Evolutionary conservation across 2,888 invertebrate genomes (phyloP), one percentile per base, ranked within the genome.

Genomic region (Onchidella celtica): DNA sequence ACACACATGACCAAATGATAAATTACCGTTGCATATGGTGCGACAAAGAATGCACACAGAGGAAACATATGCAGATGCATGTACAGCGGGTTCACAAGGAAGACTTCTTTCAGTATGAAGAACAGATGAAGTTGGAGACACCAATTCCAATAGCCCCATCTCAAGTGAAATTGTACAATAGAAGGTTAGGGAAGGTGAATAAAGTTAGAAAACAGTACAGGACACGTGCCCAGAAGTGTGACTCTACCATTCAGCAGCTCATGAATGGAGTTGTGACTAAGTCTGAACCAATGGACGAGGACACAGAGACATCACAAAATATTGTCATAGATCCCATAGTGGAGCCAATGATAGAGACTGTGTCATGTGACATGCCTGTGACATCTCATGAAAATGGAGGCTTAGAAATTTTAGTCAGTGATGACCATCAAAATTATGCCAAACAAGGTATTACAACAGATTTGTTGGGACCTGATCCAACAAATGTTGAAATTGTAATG

Each of bases 41-140:
- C 72, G 81, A 76, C 32, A 81, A 81, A 36, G 81, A 81, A 27
- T 81, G 81, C 34, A 81, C 81, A 11, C 81, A 81, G 29, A 59
- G 81, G 34, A 81, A 81, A 36, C 81, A 81, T 47, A 81, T 81
- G 81, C 81, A 81, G 55, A 81, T 81, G 81, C 81, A 81, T 55
- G 81, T 81, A 2, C 76, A 70, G 36, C 27, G 81, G 6, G 81
- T 81, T 3, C 81, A 81, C 57, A 76, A 76, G 40, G 81, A 81
- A 57, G 81, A 81, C 47, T 81, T 81, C 66, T 76, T 63, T 55
- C 81, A 81, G 38, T 70, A 76, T 55, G 81, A 81, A 38, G 81
- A 81, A 47, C 70, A 76, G 36, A 81, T 81, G 81, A 81, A 81
- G 55, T 47, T 81, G 34, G 81, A 81, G 11, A 70, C 70, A 4